A percentile compares a stretch with the other conserved stretches of the same genome.
Conservation (phyloP, 2,888 invertebrate species). For the Altica lythri region DNA sequence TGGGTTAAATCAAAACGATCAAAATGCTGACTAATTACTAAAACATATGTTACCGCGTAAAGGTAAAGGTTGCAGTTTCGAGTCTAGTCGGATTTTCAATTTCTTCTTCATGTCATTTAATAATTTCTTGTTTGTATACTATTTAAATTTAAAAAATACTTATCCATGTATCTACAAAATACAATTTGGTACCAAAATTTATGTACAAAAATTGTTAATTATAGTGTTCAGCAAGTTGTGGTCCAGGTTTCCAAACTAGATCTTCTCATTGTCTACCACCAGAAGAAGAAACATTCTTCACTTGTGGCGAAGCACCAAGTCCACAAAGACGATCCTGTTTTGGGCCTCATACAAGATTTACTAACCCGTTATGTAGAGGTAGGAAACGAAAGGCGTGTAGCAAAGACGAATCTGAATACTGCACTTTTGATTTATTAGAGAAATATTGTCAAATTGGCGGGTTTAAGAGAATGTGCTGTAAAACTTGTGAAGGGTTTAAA, state of each 20-base stretch:
- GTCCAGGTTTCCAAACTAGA: constrained; percentile 62
- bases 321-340: constrained; percentile 62
- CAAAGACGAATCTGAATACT: constrained; percentile 57
- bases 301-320: constrained; percentile 62
- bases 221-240: constrained; percentile 68
- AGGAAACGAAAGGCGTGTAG: constrained; percentile 43
- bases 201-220: too few relatives aligned
- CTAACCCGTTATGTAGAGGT: constrained; percentile 47
- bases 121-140: too few relatives aligned
- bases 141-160: too few relatives aligned
- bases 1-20: too few relatives aligned
- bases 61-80: too few relatives aligned
- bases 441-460: constrained; percentile 53
- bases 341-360: constrained; percentile 44
- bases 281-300: constrained; percentile 55
- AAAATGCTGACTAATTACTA: too few relatives aligned
- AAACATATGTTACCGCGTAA: too few relatives aligned
- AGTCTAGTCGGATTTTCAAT: too few relatives aligned
- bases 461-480: constrained; percentile 66
- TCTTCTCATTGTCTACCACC: constrained; percentile 61
- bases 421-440: constrained; percentile 57
- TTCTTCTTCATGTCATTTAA: too few relatives aligned
- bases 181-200: too few relatives aligned
- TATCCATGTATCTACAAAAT: too few relatives aligned
- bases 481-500: constrained; percentile 58